A percentile compares a stretch with the other conserved stretches of the same genome.
phyloP scores from a whole-genome alignment of 30 jellyfish, hydroid and myxozoan genomes.

The Cassiopea andromeda region DNA sequence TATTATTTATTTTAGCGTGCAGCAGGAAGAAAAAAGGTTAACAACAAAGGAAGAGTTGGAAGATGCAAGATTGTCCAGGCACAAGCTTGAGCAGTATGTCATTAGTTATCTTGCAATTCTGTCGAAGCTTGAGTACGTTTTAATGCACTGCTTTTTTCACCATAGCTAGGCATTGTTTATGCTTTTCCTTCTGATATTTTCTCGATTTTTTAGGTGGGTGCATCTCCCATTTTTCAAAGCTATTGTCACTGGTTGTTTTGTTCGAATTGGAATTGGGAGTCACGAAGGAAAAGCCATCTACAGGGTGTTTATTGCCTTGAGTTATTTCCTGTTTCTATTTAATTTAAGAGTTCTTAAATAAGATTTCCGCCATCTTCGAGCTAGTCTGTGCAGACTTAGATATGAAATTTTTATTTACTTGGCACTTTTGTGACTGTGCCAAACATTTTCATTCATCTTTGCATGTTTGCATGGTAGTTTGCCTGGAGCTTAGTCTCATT shows the following conservation, averaged over 20 bases:
- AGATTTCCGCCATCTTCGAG: no score
- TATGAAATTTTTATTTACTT: no score
- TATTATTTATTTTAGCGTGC: slow-evolving; percentile 20
- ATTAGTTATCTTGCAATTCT: background rate
- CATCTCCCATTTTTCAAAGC: slow-evolving; percentile 87
- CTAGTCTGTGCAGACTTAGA: no score
- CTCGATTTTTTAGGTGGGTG: slow-evolving; percentile 83
- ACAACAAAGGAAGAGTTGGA: slow-evolving; percentile 85
- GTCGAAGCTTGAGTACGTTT: no score
- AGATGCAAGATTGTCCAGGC: slow-evolving; percentile 84
- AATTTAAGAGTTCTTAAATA: no score
- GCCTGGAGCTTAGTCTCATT: no score
- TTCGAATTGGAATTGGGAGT: slow-evolving; percentile 91
- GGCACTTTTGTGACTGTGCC: no score
- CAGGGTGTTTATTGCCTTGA: slow-evolving; percentile 51
- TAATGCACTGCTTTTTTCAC: no score
- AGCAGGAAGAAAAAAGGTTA: slow-evolving; percentile 77
- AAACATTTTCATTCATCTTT: no score
- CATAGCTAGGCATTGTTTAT: no score
- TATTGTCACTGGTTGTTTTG: slow-evolving; percentile 80
- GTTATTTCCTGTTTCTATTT: background rate
- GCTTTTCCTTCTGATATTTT: background rate
- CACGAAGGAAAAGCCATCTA: slow-evolving; percentile 87
- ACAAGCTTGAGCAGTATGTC: slow-evolving; percentile 92
- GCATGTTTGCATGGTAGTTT: no score